These are phyloP conservation scores for Chrosomus eos DNA, from an alignment of 2,797 vertebrate genomes.

Conservation along the genomic window DNA sequence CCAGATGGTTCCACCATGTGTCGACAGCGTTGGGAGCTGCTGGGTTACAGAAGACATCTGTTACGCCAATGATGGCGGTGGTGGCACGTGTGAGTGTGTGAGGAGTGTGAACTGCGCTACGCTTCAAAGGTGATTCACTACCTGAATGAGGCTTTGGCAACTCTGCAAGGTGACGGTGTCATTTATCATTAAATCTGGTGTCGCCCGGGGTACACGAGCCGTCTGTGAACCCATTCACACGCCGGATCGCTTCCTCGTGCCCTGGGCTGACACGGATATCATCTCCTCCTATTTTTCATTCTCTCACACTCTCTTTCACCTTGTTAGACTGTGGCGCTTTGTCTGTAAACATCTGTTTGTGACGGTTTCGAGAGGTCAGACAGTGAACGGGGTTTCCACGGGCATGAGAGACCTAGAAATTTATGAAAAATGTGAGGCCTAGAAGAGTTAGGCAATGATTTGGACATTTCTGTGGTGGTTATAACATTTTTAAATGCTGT, in stretches of 20 bases:
- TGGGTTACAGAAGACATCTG: constrained; percentile 87
- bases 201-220: constrained; percentile 48
- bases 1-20: constrained; percentile 85
- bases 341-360: constrained; percentile 27
- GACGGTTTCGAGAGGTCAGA: background rate
- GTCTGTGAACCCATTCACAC: constrained; percentile 25
- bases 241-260: background rate
- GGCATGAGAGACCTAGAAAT: background rate
- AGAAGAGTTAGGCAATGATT: background rate
- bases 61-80: constrained; percentile 74
- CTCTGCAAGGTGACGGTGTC: constrained; percentile 76
- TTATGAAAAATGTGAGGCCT: background rate
- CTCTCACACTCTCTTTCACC: background rate
- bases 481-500: background rate
- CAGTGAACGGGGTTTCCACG: background rate
- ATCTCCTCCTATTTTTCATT: constrained; percentile 7
- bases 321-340: background rate
- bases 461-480: background rate
- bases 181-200: constrained; percentile 74
- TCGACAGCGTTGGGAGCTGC: constrained; percentile 82
- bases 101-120: constrained; percentile 68
- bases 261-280: background rate
- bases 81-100: constrained; percentile 55
- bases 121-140: constrained; percentile 74
- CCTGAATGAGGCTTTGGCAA: constrained; percentile 74